phyloP scores from a whole-genome alignment of 2,797 vertebrate species.

The Pangasius larnaudii region DNA sequence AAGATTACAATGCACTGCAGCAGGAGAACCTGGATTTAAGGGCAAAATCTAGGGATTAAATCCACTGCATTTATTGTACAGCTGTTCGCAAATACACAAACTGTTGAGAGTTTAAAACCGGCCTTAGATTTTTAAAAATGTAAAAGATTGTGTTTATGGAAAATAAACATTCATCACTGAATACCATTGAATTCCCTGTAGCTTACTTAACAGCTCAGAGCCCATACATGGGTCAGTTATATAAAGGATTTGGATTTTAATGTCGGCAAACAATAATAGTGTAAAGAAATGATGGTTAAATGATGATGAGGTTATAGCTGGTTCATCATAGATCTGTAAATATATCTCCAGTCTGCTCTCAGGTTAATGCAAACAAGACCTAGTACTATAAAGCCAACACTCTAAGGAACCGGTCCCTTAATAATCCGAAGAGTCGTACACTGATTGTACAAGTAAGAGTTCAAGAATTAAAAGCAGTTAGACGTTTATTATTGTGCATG shows the following conservation, averaged over 20 bases:
- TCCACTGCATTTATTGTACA: neutral
- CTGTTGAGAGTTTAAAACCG: neutral
- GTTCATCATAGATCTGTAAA: neutral
- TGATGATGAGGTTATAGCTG: neutral
- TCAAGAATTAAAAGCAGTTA: slow-evolving; percentile 2
- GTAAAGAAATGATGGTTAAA: neutral
- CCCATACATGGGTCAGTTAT: neutral
- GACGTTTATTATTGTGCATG: neutral
- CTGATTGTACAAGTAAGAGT: neutral
- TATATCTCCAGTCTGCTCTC: neutral
- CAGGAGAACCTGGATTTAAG: slow-evolving; percentile 4
- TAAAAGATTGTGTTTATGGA: neutral
- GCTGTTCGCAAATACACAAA: neutral
- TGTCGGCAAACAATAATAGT: neutral
- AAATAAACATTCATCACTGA: neutral
- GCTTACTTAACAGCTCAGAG: neutral
- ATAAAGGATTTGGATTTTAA: neutral
- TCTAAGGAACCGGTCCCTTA: slow-evolving; percentile 1
- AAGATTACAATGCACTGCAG: slow-evolving; percentile 26
- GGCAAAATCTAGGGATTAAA: neutral
- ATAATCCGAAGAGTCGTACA: neutral
- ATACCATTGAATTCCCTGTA: neutral
- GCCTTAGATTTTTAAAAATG: too few species aligned
- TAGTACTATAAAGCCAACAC: neutral
- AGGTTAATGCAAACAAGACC: neutral